Base-by-base conservation (phyloP, 2,113 vertebrate genomes). In the Gambusia affinis region DNA sequence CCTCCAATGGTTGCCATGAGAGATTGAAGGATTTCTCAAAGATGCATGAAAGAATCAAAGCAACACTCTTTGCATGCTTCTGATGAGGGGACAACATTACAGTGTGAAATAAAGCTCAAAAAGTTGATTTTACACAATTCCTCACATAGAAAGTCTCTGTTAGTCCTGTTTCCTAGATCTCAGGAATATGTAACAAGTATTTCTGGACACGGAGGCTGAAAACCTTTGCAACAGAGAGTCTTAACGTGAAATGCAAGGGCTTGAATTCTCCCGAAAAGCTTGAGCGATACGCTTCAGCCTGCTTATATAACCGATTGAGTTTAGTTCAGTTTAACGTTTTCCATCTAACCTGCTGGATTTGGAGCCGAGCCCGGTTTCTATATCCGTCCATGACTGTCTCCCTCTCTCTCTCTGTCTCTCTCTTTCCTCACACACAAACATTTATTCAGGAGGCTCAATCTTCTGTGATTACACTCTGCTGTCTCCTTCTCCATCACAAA, bases 381-480 rank as follows among this genome's bases (percentile, higher is more conserved):
- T 47, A 30, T 72, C 35, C 27, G 22, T 72, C 62, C 15, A 17
- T n/a, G 54, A 24, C 42, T 73, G 4, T 63, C 42, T 1, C 42
- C 4, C 22, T 29, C 42, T 6, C 22, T 29, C 60, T 51, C 67
- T 3, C 42, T 66, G 3, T 63, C 35, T 1, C 37, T 24, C 27
- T 28, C 42, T 8, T 27, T 27, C 60, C 42, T 54, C 24, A 31
- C 1, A 30, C 5, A 69, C 19, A 29, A 60, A 67, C 72, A 64
- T 63, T 67, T 35, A 4, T 12, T 68, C 63, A 70, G 29, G 31
- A 75, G 24, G 14, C 51, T 60, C 28, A 33, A 24, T 67, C 67
- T 57, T 75, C 30, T 73, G 47, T 71, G 29, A 76, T 84, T 31
- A 67, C n/a, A 24, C 47, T 71, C 44, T 33, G 27, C 51, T 3